phyloP scores from a whole-genome alignment of 2,888 invertebrate genomes.

The Phania funesta region DNA sequence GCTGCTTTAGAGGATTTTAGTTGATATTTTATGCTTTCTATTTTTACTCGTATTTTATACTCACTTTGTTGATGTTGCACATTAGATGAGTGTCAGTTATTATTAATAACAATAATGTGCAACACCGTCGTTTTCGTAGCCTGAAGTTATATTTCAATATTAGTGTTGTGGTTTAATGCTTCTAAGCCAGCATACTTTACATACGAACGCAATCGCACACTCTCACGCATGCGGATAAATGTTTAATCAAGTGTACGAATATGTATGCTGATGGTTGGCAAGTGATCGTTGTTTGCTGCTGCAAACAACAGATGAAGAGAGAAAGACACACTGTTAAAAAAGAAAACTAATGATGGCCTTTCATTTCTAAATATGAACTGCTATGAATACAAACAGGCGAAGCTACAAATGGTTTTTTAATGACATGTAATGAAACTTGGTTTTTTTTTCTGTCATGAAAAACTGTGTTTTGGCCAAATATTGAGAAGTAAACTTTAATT shows the following conservation, averaged over 20 bases:
- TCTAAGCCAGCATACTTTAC: constrained; percentile 39
- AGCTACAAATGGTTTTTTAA: constrained; percentile 66
- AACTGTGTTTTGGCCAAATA: constrained; percentile 2
- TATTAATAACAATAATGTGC: constrained; percentile 71
- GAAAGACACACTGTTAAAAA: constrained; percentile 6
- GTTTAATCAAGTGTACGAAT: constrained; percentile 21
- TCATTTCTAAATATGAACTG: constrained; percentile 52
- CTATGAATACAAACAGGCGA: constrained; percentile 32
- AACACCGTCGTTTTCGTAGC: constrained; percentile 65
- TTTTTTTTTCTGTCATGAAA: constrained; percentile 6
- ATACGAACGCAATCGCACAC: not conserved
- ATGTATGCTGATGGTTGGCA: constrained; percentile 56
- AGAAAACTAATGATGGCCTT: constrained; percentile 62
- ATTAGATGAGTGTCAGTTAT: constrained; percentile 69
- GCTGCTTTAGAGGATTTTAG: constrained; percentile 40
- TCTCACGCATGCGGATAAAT: constrained; percentile 12
- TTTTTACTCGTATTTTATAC: constrained; percentile 9
- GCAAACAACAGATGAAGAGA: constrained; percentile 11
- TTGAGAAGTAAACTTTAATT: constrained; percentile 4
- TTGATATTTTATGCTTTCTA: not conserved
- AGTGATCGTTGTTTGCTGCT: constrained; percentile 63
- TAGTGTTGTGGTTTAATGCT: constrained; percentile 54
- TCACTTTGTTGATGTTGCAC: constrained; percentile 62
- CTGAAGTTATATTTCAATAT: constrained; percentile 64
- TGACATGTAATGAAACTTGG: constrained; percentile 59